These are phyloP conservation scores for Torymus aiolomorphi DNA, from an alignment of 2,888 invertebrate genomes.

Conservation along the genomic window DNA sequence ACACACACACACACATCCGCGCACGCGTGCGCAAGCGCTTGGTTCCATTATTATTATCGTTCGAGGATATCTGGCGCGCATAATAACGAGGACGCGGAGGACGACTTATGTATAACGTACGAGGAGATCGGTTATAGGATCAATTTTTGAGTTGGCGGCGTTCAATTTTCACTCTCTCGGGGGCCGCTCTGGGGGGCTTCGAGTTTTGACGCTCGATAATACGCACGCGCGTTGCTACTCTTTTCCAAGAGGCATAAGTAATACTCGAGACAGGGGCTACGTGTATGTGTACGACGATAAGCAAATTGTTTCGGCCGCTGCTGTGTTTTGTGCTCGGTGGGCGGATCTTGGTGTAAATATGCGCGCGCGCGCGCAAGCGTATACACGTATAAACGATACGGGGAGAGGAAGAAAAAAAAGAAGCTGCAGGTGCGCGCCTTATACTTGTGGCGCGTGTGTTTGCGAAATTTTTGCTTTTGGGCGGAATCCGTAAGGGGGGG, in stretches of 20 bases:
- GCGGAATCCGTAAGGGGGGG: no score
- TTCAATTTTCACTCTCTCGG: slow-evolving; percentile 47
- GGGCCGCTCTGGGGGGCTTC: slow-evolving; percentile 32
- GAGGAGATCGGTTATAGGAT: slow-evolving; percentile 48
- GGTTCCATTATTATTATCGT: slow-evolving; percentile 56
- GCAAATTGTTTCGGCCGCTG: slow-evolving; percentile 52
- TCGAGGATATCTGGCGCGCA: slow-evolving; percentile 53
- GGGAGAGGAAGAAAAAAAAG: no score
- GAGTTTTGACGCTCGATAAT: slow-evolving; percentile 48
- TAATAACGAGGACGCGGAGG: slow-evolving; percentile 47
- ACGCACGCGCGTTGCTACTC: not conserved
- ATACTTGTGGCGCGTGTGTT: no score
- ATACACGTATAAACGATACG: no score
- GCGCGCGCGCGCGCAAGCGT: no score
- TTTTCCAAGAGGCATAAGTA: not conserved
- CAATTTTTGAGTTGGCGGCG: slow-evolving; percentile 42
- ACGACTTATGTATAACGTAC: slow-evolving; percentile 21
- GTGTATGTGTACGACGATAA: slow-evolving; percentile 33
- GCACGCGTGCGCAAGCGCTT: no score
- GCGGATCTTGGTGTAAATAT: not conserved
- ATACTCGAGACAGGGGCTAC: slow-evolving; percentile 11
- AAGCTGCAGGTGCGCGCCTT: no score
- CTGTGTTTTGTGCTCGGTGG: slow-evolving; percentile 17
- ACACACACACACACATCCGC: no score
- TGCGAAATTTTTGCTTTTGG: no score